Evolutionary conservation across 2,888 invertebrate species (phyloP).

Genomic region (Ryuthela nishihirai): DNA sequence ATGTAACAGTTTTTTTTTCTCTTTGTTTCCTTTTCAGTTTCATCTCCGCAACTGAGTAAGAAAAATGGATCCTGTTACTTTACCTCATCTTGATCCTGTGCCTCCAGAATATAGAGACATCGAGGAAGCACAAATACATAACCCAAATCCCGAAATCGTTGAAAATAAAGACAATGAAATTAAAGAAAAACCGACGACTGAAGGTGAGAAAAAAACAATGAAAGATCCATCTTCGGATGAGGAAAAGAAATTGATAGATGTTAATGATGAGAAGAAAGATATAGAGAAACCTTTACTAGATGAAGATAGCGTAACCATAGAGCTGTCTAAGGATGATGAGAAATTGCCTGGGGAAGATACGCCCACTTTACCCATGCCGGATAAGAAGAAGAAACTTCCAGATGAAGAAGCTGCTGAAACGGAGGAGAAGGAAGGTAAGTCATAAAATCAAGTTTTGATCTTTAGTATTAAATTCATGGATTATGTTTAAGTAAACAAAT

Average conservation of each 20-base stretch:
- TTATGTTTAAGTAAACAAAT: no score
- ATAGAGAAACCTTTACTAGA: constrained; percentile 8
- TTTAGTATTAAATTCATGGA: not conserved
- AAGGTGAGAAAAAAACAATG: not conserved
- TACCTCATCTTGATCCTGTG: no score
- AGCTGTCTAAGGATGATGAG: not conserved
- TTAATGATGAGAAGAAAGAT: constrained; percentile 3
- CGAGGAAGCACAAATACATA: no score
- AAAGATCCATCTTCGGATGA: not conserved
- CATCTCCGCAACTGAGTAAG: no score
- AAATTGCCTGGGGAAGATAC: constrained; percentile 9
- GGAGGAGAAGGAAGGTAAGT: not conserved
- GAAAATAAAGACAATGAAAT: not conserved
- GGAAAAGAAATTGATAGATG: constrained; percentile 1
- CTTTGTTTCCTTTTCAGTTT: no score
- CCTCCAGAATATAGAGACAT: no score
- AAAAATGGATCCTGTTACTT: no score
- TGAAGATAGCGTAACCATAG: not conserved
- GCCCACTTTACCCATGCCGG: constrained; percentile 6
- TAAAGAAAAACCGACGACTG: not conserved
- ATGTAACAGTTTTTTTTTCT: no score
- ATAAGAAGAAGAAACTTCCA: constrained; percentile 1
- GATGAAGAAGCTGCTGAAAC: no score
- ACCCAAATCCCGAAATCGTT: no score
- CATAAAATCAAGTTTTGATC: not conserved